Evolutionary conservation across 2,888 invertebrate species (phyloP), one percentile per base, ranked within the genome.

Genomic region (Asteroscopus sphinx): DNA sequence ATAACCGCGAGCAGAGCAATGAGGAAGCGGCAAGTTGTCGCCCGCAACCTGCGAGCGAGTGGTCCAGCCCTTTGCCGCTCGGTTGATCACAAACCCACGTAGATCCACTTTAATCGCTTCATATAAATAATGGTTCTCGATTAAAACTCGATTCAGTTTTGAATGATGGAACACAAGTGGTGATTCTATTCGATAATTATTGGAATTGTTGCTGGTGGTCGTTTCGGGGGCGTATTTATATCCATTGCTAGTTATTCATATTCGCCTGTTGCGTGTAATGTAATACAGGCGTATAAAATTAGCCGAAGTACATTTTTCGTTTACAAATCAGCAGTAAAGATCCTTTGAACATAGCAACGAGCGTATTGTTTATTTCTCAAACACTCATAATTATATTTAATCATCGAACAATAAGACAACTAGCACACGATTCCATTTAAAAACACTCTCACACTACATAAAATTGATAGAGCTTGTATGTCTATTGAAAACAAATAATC

Each of bases 21-120:
- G 82, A 90, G 90, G 90, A 90, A 90, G 89, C 85, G 83, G 78
- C 76, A 81, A 82, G 75, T 81, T 84, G 88, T 88, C 88, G 88
- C 85, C 59, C 73, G 69, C 75, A 72, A 87, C 84, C 85, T 79
- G 85, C 78, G 75, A 83, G 78, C 77, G 75, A 83, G 78, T 76
- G 65, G 51, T 53, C 53, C 56, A 46, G 63, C 74, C 67, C 73
- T 68, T 72, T 68, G 72, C 71, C 65, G 73, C 73, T 63, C 77
- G 66, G 76, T 81, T 82, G 80, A 81, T 82, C 82, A 80, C 79
- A 75, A 78, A 63, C 80, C 79, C 79, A 81, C 79, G 74, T 77
- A 81, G 80, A 81, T 77, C 73, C 76, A 69, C 75, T 81, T 79
- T 81, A 81, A 80, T 81, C 80, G 80, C 65, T 75, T 71, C 75